Evolutionary conservation across 2,113 vertebrate species (phyloP), one percentile per base, ranked within the genome.

Genomic region (Octodon degus): DNA sequence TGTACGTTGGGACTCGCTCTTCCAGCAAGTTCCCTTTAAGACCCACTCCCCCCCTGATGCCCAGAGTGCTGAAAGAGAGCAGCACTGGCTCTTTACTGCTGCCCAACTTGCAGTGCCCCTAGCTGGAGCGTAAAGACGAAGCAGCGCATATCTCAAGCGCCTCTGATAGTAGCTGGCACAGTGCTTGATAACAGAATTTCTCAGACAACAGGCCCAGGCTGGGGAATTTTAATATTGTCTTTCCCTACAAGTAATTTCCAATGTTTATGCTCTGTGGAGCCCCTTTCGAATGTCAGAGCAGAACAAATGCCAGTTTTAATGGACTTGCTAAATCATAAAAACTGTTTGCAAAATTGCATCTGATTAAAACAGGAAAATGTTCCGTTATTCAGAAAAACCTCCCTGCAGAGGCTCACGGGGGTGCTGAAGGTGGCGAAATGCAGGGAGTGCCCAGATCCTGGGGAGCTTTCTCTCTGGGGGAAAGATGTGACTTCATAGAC

Each of bases 231-330:
- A 98, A 98, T 98, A 98, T 97, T 98, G 98, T 95, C 98, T 98
- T 98, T 97, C 96, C 82, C 97, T 98, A 98, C 98, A 97, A 98
- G 98, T 98, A 96, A 98, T 98, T 99, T 98, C 97, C 98, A 98
- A 93, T 98, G 98, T 98, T 99, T 98, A 98, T 98, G 98, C 98
- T 98, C 98, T 97, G 95, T 9, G 93, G 98, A 99, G 97, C 97
- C 98, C 98, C 98, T 98, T 97, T 97, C 0, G 88, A 97, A 98
- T 98, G 98, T 98, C 98, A 98, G 98, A 98, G 98, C 98, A 98
- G 98, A 98, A 98, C 98, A 98, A 99, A 98, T 98, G 98, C 98
- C 98, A 98, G 96, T 98, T 98, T 98, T 99, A 98, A 99, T 99
- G 98, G 98, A 98, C 98, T 98, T 98, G 98, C 98, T 98, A 99